phyloP scores from a whole-genome alignment of 2,113 vertebrate species.

The Chaetorhynchus papuensis region DNA sequence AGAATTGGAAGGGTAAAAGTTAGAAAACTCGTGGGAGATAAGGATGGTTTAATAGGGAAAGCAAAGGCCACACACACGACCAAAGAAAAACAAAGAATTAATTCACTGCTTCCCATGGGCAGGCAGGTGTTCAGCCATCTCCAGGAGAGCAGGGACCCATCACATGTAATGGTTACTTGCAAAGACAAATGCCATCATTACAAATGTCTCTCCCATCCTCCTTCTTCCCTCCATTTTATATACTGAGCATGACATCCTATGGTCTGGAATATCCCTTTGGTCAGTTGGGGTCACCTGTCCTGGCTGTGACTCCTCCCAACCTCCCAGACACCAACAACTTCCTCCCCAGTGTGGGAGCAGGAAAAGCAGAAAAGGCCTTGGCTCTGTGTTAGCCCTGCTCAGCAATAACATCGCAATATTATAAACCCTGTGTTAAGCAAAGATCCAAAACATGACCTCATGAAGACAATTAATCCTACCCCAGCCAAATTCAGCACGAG shows the following conservation, averaged over 20 bases:
- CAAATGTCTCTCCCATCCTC: background rate
- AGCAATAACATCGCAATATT: background rate
- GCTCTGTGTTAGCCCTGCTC: background rate
- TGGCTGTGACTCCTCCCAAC: background rate
- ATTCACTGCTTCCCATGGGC: background rate
- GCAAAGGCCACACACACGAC: background rate
- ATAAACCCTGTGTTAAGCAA: background rate
- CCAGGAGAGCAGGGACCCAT: too few species aligned
- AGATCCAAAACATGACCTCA: background rate
- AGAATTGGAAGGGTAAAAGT: background rate
- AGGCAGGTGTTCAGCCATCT: background rate
- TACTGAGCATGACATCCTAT: background rate
- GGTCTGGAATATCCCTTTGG: background rate
- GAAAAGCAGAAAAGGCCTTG: background rate
- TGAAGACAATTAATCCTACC: background rate
- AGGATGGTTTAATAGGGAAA: background rate
- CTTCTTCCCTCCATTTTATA: background rate
- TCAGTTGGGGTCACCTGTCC: background rate
- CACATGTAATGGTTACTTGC: too few species aligned
- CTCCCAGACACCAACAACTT: background rate
- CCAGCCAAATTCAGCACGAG: background rate
- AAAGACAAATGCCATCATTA: background rate
- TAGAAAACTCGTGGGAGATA: background rate
- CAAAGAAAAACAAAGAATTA: background rate
- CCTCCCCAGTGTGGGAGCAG: fast-evolving